phyloP scores from a whole-genome alignment of 64 coral and sea anemone species.

The Montipora cactus region DNA sequence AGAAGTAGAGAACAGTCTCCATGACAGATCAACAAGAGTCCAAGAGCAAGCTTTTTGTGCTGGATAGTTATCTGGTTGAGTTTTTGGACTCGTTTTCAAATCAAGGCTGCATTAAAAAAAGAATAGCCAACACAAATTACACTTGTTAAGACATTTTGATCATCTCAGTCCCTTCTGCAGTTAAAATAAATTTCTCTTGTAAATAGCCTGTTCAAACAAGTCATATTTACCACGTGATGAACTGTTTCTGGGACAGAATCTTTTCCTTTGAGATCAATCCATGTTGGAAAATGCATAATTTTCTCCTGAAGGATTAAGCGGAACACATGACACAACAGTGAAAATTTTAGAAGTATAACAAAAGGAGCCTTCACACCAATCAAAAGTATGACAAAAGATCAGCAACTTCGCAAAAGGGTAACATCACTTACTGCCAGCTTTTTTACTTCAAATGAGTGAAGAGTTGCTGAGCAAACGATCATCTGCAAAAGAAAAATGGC shows the following conservation, averaged over 20 bases:
- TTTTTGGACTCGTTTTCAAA: no score
- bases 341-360: background rate
- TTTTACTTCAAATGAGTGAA: constrained; percentile 97
- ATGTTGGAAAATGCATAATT: constrained; percentile 99
- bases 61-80: no score
- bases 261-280: constrained; percentile 97
- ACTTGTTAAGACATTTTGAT: no score
- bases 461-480: constrained; percentile 93
- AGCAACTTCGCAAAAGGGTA: background rate
- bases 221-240: constrained; percentile 89
- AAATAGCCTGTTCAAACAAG: background rate
- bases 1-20: no score
- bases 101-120: no score
- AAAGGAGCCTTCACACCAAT: no score
- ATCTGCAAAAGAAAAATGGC: constrained; percentile 69
- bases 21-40: no score
- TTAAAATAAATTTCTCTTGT: no score
- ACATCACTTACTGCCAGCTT: constrained; percentile 87
- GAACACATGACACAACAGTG: background rate
- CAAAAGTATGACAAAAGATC: no score
- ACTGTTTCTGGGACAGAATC: constrained; percentile 96
- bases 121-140: no score
- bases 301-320: constrained; percentile 59
- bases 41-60: no score
- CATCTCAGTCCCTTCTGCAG: no score